Conservation (phyloP, 2,797 vertebrate species). For the Anguilla megastoma region DNA sequence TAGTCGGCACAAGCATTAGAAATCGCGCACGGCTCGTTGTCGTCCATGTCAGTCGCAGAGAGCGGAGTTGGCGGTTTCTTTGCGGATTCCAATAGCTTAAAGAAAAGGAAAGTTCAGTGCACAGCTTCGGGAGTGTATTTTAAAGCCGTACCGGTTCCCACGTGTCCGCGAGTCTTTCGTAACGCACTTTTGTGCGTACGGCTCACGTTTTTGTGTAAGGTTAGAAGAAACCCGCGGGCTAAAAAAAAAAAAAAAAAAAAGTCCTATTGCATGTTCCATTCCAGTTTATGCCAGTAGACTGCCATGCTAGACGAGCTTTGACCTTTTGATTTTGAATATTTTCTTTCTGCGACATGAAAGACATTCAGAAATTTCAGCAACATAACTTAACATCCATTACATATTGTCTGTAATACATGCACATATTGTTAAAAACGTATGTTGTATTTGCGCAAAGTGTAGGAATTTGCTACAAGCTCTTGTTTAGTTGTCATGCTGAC, state of each 20-base stretch:
- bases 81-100: neutral
- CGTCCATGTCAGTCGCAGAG: neutral
- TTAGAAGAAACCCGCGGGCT: constrained; percentile 55
- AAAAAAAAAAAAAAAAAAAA: constrained; percentile 37
- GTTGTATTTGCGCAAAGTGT: neutral
- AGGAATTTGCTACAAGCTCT: neutral
- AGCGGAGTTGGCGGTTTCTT: neutral
- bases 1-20: constrained; percentile 3
- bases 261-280: constrained; percentile 63
- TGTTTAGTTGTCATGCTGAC: neutral
- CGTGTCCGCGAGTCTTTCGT: neutral
- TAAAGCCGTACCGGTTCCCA: neutral
- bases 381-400: neutral
- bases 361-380: neutral
- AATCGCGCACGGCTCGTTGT: neutral
- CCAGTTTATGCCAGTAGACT: constrained; percentile 57
- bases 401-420: neutral
- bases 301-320: constrained; percentile 70
- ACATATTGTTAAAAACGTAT: neutral
- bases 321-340: neutral
- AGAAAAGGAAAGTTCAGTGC: neutral
- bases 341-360: neutral
- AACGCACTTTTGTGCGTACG: constrained; percentile 43
- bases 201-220: constrained; percentile 58
- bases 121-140: neutral